Evolutionary conservation across 2,888 invertebrate species (phyloP), one percentile per base, ranked within the genome.

Genomic region (Lamellibrachia satsuma): DNA sequence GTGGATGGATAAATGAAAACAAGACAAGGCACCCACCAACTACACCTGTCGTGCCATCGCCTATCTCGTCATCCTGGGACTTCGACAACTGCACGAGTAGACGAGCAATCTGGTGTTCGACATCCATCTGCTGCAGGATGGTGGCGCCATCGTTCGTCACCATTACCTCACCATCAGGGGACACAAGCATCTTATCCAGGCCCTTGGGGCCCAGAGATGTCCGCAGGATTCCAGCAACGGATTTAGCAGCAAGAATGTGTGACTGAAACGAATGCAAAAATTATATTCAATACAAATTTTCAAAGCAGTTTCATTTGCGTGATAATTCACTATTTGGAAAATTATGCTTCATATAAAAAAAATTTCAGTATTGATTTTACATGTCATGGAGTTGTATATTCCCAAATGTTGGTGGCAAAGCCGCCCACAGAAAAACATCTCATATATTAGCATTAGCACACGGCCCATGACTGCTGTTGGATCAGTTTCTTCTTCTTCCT

Each of bases 61-160:
- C 99, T 95, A 99, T 99, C 97, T 99, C 99, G 97, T 99, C 99
- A 96, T 99, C 99, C 97, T 99, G 99, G 93, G 99, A 99, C 97
- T 99, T 99, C 52, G 99, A 99, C 93, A 99, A 97, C 96, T 99
- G 99, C 52, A 99, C 99, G 97, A 99, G 98, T 92, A 99, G 97
- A 96, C 99, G 99, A 90, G 99, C 99, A 95, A 99, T 98, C 97
- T 94, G 93, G 96, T 99, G 99, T 55, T 99, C 99, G 7, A 99
- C 99, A 96, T 99, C 99, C 99, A 99, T 99, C 97, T 98, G 97
- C 97, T 99, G 98, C 94, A 99, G 97, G 95, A 99, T 99, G 1
- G 99, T 99, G n/a, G 99, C 99, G 52, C 99, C 99, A 97, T 99
- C 99, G 96, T 99, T 99, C 91, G 99, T 99, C 90, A 99, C 98